Percentiles rank a stretch among this genome's conserved stretches.
phyloP scores from a whole-genome alignment of 2,113 vertebrate genomes.

The Calonectris borealis region DNA sequence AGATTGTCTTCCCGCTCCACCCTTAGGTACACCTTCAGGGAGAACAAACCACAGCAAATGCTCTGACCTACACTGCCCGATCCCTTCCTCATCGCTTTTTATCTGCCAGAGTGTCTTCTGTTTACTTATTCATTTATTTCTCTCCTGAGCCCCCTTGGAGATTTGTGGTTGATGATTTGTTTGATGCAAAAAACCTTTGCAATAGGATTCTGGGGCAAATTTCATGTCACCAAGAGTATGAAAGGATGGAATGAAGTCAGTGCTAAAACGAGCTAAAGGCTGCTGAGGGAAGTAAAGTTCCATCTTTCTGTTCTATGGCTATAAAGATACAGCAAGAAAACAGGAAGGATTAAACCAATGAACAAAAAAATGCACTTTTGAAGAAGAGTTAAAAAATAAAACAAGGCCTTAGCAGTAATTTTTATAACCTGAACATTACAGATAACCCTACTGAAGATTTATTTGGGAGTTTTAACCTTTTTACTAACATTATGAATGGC shows the following conservation, averaged over 20 bases:
- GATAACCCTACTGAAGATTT: not conserved
- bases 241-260: not conserved
- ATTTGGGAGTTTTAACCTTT: not conserved
- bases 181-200: not conserved
- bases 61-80: not conserved
- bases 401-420: not conserved
- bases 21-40: not conserved
- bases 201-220: not conserved
- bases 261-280: not conserved
- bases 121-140: not conserved
- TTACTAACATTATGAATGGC: not conserved
- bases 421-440: not conserved
- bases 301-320: not conserved
- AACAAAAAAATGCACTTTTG: not conserved
- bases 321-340: not conserved
- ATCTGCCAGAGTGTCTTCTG: not conserved
- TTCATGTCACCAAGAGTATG: not conserved
- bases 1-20: not conserved
- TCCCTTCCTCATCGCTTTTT: not conserved
- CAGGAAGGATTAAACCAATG: not conserved
- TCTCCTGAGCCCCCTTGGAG: not conserved
- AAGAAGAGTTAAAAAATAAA: not conserved
- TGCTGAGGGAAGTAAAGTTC: not conserved
- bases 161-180: not conserved
- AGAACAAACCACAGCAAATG: not conserved